Conservation (phyloP, 2,113 vertebrate genomes). For the Clarias gariepinus region DNA sequence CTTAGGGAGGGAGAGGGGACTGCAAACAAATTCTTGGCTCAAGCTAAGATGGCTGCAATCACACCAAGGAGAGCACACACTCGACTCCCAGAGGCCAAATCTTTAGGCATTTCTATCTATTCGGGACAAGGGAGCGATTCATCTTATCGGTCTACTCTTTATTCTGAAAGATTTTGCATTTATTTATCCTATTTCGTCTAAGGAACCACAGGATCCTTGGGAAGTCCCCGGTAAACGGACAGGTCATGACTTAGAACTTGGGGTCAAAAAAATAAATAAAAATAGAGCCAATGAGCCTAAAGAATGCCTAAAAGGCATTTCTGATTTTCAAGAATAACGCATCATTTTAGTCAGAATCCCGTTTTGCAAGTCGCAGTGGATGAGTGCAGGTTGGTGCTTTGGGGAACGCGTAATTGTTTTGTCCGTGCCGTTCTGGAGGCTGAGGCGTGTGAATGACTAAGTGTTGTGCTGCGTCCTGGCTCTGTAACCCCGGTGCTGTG, state of each 20-base stretch:
- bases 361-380: background rate
- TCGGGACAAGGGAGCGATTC: conserved; percentile 40
- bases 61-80: conserved; percentile 58
- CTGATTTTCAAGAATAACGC: background rate
- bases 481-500: conserved; percentile 72
- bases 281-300: background rate
- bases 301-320: background rate
- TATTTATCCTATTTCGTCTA: conserved; percentile 8
- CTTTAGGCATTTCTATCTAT: conserved; percentile 57
- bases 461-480: conserved; percentile 66
- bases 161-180: conserved; percentile 16
- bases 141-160: conserved; percentile 37
- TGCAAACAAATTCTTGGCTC: conserved; percentile 52
- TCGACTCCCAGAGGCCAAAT: conserved; percentile 57
- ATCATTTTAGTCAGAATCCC: background rate
- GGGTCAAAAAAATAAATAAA: background rate
- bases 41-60: conserved; percentile 60
- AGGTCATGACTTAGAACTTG: background rate
- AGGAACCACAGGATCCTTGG: background rate
- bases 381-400: conserved; percentile 17
- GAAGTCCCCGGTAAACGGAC: background rate
- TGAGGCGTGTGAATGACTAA: conserved; percentile 49
- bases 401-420: conserved; percentile 37
- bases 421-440: conserved; percentile 36
- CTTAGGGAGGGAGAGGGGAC: conserved; percentile 32